Evolutionary conservation across 2,113 vertebrate species (phyloP).

Genomic region (Catharus minimus): DNA sequence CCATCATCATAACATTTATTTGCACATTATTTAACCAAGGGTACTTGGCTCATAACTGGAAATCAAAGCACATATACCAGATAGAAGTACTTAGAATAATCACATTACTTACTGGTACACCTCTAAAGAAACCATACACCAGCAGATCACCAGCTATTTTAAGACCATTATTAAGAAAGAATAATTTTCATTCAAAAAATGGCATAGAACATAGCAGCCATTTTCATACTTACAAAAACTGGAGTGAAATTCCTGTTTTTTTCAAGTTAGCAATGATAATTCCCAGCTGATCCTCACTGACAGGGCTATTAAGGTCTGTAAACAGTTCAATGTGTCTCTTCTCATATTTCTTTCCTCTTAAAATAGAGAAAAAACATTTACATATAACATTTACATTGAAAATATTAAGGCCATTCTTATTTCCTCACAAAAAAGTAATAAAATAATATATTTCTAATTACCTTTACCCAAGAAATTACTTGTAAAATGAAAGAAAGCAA

Average conservation of each 20-base stretch:
- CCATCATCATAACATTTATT: not conserved
- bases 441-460: not conserved
- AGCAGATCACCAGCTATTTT: not conserved
- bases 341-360: constrained; percentile 88
- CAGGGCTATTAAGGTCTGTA: constrained; percentile 85
- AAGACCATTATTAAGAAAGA: not conserved
- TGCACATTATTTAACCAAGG: not conserved
- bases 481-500: not conserved
- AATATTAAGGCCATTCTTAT: not conserved
- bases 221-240: constrained; percentile 89
- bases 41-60: not conserved
- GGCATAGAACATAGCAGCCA: not conserved
- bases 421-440: not conserved
- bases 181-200: not conserved
- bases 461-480: not conserved
- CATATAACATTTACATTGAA: not conserved
- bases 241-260: constrained; percentile 83
- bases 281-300: constrained; percentile 85
- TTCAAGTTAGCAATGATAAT: constrained; percentile 88
- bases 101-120: not conserved
- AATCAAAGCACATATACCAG: not conserved
- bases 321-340: constrained; percentile 87
- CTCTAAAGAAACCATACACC: not conserved
- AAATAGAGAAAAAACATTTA: constrained; percentile 17
- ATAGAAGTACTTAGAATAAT: not conserved